Evolutionary conservation across 2,797 vertebrate genomes (phyloP), one percentile per base, ranked within the genome.

Genomic region (Microctenopoma lineatum): DNA sequence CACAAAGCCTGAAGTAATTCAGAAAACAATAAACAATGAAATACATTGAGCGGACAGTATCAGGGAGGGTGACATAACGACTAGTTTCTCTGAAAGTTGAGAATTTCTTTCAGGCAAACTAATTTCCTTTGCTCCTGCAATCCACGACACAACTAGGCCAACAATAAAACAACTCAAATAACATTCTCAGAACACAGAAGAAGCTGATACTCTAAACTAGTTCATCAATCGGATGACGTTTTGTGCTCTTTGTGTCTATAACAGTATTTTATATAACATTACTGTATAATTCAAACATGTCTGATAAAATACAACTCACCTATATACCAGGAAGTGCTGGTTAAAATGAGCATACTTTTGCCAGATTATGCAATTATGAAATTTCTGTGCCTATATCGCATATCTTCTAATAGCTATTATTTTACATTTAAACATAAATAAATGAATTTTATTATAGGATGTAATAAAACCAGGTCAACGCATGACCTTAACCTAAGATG

Each of bases 11-110:
- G 38, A 38, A 86, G 80, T 73, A 50, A 83, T 59, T 69, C 75
- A 48, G 27, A 74, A 74, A 51, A 90, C 80, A 87, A 87, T 84
- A 85, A 86, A 90, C 87, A 92, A 92, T 84, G 74, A 85, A 76
- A 87, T 66, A 75, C 75, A 73, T 46, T 70, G 71, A 81, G 76
- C 32, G 75, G 74, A 88, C 79, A 84, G 68, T 81, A 80, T 85
- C 72, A 65, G 77, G 73, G 53, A 56, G 50, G 62, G 57, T 76
- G 83, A 83, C 27, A 66, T 52, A 77, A 75, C 59, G n/a, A 75
- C 65, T 59, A 46, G 82, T 81, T 86, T 69, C 93, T 48, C 67
- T 61, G 71, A 84, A 87, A 87, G 80, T 54, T 81, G 86, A 87
- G 79, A 85, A 77, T 77, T 62, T 78, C 44, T 70, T 72, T 77